phyloP scores from a whole-genome alignment of 2,797 vertebrate species.

The Anableps anableps region DNA sequence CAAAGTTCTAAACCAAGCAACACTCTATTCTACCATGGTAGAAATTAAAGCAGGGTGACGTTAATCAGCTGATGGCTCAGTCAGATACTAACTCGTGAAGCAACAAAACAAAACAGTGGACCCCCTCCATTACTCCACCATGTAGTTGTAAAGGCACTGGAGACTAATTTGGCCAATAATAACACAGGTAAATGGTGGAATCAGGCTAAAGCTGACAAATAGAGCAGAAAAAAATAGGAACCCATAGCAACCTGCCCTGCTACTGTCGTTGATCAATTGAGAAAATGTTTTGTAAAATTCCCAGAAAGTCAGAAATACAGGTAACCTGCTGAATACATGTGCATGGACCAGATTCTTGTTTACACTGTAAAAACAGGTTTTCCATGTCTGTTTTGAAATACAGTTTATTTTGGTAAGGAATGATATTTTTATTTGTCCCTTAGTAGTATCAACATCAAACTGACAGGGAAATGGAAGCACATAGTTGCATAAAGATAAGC shows the following conservation, averaged over 20 bases:
- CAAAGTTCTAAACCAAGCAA: background rate
- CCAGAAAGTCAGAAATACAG: background rate
- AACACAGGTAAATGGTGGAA: background rate
- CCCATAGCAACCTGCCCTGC: background rate
- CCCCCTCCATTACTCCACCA: background rate
- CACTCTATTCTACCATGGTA: background rate
- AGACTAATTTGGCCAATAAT: background rate
- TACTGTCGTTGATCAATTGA: background rate
- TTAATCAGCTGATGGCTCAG: background rate
- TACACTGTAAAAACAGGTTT: background rate
- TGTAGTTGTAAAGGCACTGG: background rate
- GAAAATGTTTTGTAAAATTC: background rate
- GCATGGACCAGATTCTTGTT: background rate
- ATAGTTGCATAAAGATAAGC: background rate
- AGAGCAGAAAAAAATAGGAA: background rate
- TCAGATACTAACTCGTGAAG: background rate
- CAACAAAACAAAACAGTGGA: background rate
- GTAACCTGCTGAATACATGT: background rate
- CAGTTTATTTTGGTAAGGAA: background rate
- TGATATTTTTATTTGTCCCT: background rate
- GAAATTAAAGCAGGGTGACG: background rate
- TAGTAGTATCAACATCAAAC: background rate
- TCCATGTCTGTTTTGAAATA: background rate
- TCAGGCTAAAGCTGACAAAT: background rate
- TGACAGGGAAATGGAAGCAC: background rate